phyloP scores from a whole-genome alignment of 2,113 vertebrate genomes.

The Phrynosoma platyrhinos region DNA sequence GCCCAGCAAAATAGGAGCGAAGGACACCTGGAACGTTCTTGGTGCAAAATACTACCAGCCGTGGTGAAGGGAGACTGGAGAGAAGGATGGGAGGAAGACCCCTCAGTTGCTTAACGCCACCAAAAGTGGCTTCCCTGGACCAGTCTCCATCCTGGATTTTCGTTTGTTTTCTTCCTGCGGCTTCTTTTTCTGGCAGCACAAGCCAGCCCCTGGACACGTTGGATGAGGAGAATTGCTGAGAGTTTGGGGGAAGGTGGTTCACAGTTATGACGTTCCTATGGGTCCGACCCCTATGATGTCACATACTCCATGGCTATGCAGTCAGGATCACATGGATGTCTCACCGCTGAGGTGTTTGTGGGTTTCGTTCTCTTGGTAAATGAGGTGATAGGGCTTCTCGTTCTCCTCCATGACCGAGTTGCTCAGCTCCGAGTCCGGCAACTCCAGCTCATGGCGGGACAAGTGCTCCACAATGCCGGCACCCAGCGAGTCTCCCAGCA shows the following conservation, averaged over 20 bases:
- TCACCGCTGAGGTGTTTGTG: constrained; percentile 82
- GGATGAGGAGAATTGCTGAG: too few relatives aligned
- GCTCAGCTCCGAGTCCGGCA: constrained; percentile 83
- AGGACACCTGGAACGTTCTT: background rate
- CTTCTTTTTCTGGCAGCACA: constrained; percentile 15
- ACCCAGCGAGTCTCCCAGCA: constrained; percentile 93
- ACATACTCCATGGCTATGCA: too few relatives aligned
- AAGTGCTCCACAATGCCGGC: constrained; percentile 94
- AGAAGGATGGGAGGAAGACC: background rate
- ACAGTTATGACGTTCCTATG: constrained; percentile 32
- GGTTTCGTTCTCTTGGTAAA: constrained; percentile 82
- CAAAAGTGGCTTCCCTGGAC: too few relatives aligned
- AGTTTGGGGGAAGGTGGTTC: background rate
- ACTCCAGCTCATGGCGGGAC: constrained; percentile 88
- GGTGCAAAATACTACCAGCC: background rate
- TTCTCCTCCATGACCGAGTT: constrained; percentile 86
- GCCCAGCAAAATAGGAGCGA: background rate
- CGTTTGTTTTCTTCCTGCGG: too few relatives aligned
- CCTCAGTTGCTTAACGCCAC: too few relatives aligned
- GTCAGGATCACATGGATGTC: constrained; percentile 80
- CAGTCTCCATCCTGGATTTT: too few relatives aligned
- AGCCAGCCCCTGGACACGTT: too few relatives aligned
- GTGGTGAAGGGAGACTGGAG: background rate
- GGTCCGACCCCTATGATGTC: background rate
- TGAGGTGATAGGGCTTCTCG: constrained; percentile 86